phyloP scores from a whole-genome alignment of 2,113 vertebrate species.

The Murina feae region DNA sequence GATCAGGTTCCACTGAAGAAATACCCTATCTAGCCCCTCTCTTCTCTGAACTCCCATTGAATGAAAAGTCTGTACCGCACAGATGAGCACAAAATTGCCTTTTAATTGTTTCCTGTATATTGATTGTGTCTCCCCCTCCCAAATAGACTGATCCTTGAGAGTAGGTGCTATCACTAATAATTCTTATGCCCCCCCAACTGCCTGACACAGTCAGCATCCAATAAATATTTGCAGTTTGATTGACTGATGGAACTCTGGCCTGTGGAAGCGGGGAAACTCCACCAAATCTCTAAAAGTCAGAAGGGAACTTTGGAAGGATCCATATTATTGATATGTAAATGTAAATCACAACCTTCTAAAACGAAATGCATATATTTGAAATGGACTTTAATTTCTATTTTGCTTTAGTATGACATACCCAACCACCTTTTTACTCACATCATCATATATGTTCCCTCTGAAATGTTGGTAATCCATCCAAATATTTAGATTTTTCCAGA shows the following conservation, averaged over 20 bases:
- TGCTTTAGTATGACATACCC: not conserved
- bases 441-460: conserved; percentile 30
- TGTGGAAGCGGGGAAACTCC: not conserved
- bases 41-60: not conserved
- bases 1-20: not conserved
- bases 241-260: not conserved
- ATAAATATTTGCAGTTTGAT: conserved; percentile 37
- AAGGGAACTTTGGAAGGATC: conserved; percentile 11
- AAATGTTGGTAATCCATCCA: conserved; percentile 1
- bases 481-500: conserved; percentile 38
- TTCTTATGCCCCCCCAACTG: not conserved
- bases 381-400: conserved; percentile 24
- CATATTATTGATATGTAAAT: not conserved
- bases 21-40: not conserved
- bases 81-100: conserved; percentile 41
- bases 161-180: conserved; percentile 28
- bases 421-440: not conserved
- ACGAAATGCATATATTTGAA: not conserved
- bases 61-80: not conserved
- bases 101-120: conserved; percentile 28
- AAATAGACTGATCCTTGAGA: conserved; percentile 20
- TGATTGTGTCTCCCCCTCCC: not conserved
- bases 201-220: not conserved
- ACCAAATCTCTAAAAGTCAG: conserved; percentile 5
- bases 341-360: not conserved